Base-by-base conservation (phyloP, 2,113 vertebrate species). In the Chamaea fasciata region DNA sequence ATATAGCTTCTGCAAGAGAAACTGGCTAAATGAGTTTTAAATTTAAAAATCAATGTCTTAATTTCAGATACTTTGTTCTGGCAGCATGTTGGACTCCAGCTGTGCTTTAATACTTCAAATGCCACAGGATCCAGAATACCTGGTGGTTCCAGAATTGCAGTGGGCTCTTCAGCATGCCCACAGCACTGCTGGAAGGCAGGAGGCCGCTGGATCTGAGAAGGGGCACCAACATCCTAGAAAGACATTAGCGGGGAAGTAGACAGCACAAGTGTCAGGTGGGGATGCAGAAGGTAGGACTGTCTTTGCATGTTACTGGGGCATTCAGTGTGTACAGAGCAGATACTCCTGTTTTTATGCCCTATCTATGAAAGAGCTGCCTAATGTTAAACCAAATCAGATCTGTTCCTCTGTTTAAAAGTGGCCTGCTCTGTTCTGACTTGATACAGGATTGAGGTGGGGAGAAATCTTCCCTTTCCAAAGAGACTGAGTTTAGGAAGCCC, bases 1-100 rank as follows among this genome's bases (percentile, higher is more conserved):
- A 63, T 85, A 49, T 9, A 75, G 73, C 64, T 94, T 93, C 60
- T 86, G 56, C 44, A 30, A 79, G 70, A 88, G 59, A 74, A 90
- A 70, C 21, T 22, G 59, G 31, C 42, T 77, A 93, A 93, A 81
- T 56, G 67, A 83, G 60, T 80, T 83, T 80, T 77, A 71, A 89
- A 94, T 89, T 67, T 70, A 86, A 88, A 89, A 90, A 70, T 85
- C 78, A 47, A 24, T 83, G 47, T 83, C 79, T 93, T 95, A 49
- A 83, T 94, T 95, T 92, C 74, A 82, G 70, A 44, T 82, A 14
- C 37, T 87, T 89, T 88, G 33, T 91, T 88, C 50, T 85, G 75
- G 56, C 68, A 83, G 63, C 68, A 13, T 28, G 27, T 31, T 67
- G 71, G 73, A n/a, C 73, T 74, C 57, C 28, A 53, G 46, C 31